A percentile compares a stretch with the other conserved stretches of the same genome.
Conservation (phyloP, 2,113 vertebrate genomes). For the Origma solitaria region DNA sequence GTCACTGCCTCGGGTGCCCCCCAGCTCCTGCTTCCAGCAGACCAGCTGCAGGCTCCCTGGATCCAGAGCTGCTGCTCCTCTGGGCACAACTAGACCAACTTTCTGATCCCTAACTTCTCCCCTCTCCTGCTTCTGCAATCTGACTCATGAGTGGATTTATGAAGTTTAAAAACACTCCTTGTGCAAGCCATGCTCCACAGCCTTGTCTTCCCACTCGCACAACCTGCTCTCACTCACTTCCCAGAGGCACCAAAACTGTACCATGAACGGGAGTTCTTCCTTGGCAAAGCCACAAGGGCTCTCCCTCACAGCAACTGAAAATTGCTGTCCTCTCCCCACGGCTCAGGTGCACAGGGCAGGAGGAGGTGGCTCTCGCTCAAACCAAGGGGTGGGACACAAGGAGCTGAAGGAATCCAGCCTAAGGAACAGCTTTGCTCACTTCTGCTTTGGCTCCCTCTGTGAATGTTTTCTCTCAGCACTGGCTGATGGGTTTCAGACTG, state of each 20-base stretch:
- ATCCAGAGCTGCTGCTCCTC: background rate
- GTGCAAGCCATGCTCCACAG: background rate
- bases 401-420: background rate
- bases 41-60: accelerated
- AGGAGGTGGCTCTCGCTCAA: background rate
- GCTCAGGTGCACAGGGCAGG: background rate
- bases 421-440: slow-evolving; percentile 46
- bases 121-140: background rate
- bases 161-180: background rate
- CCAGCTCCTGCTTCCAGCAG: background rate
- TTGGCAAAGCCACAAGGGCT: background rate
- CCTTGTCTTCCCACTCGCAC: background rate
- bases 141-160: background rate
- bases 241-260: accelerated
- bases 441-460: slow-evolving; percentile 3
- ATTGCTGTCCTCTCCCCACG: background rate
- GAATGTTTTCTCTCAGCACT: background rate
- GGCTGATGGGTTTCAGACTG: slow-evolving; percentile 41
- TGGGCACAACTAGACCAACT: background rate
- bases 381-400: background rate
- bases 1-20: background rate
- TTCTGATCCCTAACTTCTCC: background rate
- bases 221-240: background rate
- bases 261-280: background rate
- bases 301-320: background rate